Evolutionary conservation across 1,140 invertebrate species (phyloP).

Genomic region (Euglossa dilemma): DNA sequence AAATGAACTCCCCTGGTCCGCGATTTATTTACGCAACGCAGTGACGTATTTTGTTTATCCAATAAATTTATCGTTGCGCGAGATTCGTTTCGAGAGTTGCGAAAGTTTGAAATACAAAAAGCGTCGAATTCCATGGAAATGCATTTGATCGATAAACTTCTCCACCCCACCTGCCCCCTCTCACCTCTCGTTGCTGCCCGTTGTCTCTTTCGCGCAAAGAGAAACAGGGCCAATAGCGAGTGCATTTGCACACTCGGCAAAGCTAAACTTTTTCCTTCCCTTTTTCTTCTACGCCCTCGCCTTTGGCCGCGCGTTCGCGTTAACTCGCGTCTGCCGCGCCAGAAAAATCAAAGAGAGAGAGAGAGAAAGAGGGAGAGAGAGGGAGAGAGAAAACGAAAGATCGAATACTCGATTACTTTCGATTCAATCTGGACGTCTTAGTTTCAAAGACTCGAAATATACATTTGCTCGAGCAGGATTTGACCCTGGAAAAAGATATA

Average conservation of each 20-base stretch:
- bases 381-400: no score
- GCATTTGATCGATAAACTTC: constrained; percentile 32
- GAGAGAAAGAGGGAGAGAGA: not conserved
- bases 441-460: no score
- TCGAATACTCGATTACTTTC: not conserved
- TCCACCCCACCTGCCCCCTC: not conserved
- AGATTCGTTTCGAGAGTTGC: constrained; percentile 21
- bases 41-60: constrained; percentile 48
- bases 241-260: not conserved
- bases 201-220: not conserved
- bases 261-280: not conserved
- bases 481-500: not conserved
- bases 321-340: no score
- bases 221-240: constrained; percentile 4
- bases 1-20: constrained; percentile 17
- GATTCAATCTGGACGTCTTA: no score
- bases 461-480: no score
- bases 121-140: constrained; percentile 37
- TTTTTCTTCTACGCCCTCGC: not conserved
- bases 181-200: not conserved
- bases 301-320: no score
- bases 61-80: constrained; percentile 46
- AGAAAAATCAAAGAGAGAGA: no score
- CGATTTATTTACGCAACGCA: constrained; percentile 45
- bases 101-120: constrained; percentile 42